Base-by-base conservation (phyloP, 2,113 vertebrate species). In the Indri indri region DNA sequence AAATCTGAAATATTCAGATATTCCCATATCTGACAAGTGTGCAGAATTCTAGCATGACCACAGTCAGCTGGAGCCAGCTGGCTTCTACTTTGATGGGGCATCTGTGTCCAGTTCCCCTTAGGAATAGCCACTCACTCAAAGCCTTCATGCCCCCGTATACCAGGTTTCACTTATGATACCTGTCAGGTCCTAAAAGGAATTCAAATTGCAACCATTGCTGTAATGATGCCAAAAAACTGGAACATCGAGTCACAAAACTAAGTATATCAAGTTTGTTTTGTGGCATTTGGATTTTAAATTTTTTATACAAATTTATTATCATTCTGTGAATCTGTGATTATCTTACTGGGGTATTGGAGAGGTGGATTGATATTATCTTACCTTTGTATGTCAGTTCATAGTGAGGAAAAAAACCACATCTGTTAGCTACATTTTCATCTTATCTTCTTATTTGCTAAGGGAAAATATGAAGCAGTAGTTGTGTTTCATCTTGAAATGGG, bases 401-500 rank as follows among this genome's bases (percentile, higher is more conserved):
- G n/a, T 76, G 68, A 80, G 18, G 57, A 61, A 66, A 82, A 74
- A 45, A 42, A 42, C 73, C 42, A 94, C 45, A 91, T 66, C 80
- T 89, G 47, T 74, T 88, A 77, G 65, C 30, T 96, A 84, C 54
- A 97, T 87, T 96, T 96, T 85, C 22, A 50, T 79, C 20, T 87
- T 93, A 95, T 74, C 85, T 91, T 57, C 25, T 92, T 91, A 76
- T 92, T 84, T 96, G 68, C 65, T 81, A 40, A 54, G 61, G 45
- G 25, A 61, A 91, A 91, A 87, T 18, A 61, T 52, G 30, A 97
- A 95, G 22, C 42, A 40, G 3, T 87, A 73, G 40, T 40, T 95
- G 11, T 80, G 81, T 91, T 97, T 97, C 47, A 70, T 94, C 86
- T 83, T 91, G 83, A 94, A 91, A 91, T 80, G 65, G 57, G 88